Base-by-base conservation (phyloP, 1,140 invertebrate genomes). In the Antheraea pernyi region DNA sequence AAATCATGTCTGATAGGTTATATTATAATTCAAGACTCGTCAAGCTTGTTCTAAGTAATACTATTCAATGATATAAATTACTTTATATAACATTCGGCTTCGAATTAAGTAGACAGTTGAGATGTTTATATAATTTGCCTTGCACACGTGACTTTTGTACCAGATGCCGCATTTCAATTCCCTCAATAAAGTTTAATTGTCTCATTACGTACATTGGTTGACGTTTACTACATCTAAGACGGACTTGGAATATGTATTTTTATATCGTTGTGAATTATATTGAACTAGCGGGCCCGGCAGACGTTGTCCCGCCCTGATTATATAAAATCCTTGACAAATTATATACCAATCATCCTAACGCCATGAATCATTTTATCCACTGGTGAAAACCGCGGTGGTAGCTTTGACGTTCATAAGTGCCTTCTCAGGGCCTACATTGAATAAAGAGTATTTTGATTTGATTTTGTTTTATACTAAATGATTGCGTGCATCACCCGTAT, bases 131-230 rank as follows among this genome's bases (percentile, higher is more conserved):
- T 37, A 16, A 65, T 46, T 68, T 53, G 16, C 16, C 22, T 53
- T 53, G 46, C 1, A 53, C 46, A 53, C 13, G 46, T 53, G 65
- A 75, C 72, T 46, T 22, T 36, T 83, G 81, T 90, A 19, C 11
- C 82, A 80, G 82, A 78, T 16, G 19, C 39, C 84, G 88, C 88
- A 86, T 88, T 82, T 89, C 86, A 85, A 86, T 90, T 90, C 79
- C 61, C 74, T 73, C 86, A 90, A 90, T 90, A 76, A 78, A 86
- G 69, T 73, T 78, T 83, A 86, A 88, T 90, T 88, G 84, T 83
- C 79, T 82, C 78, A 85, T 90, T 81, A 83, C 71, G 70, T 76
- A 70, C 79, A 79, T 62, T 75, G 75, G 69, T 78, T 78, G 71
- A 42, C 48, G 46, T 48, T 61, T 65, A 65, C 66, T 68, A 66